phyloP scores from a whole-genome alignment of 2,888 invertebrate genomes.

The Drosophila mulleri region DNA sequence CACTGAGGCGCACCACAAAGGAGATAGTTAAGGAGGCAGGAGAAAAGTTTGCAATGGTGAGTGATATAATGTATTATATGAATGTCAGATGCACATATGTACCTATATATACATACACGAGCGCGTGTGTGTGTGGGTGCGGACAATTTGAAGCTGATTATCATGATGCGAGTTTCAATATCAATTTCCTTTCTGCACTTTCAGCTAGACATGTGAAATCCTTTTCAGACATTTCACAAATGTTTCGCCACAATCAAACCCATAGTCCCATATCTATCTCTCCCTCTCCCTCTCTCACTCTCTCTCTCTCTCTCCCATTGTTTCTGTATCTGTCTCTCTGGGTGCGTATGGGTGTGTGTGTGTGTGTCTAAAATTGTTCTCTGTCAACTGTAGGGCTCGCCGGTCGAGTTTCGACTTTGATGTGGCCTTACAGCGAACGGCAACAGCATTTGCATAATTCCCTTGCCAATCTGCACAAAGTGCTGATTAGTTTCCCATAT shows the following conservation, averaged over 20 bases:
- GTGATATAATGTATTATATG: conserved; percentile 49
- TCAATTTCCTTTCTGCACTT: conserved; percentile 58
- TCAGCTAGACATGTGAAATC: conserved; percentile 63
- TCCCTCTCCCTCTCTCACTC: not conserved
- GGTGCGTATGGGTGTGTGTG: not conserved
- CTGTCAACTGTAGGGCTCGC: conserved; percentile 45
- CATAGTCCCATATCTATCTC: conserved; percentile 14
- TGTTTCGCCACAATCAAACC: conserved; percentile 29
- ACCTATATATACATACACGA: not conserved
- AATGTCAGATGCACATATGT: conserved; percentile 25
- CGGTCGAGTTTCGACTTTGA: conserved; percentile 52
- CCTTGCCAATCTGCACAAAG: conserved; percentile 31
- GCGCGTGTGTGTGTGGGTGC: not conserved
- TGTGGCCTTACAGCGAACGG: conserved; percentile 21
- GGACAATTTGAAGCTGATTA: conserved; percentile 63
- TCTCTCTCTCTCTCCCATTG: not conserved
- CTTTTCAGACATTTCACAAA: conserved; percentile 63
- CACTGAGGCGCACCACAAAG: conserved; percentile 23
- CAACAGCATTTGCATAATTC: conserved; percentile 54
- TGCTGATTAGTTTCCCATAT: conserved; percentile 45
- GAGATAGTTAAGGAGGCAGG: conserved; percentile 10
- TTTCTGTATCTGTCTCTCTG: not conserved
- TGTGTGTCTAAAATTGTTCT: conserved; percentile 19
- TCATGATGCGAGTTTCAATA: conserved; percentile 69
- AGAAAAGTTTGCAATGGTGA: conserved; percentile 28